phyloP scores from a whole-genome alignment of 1,140 invertebrate species.

The Drosophila orena region DNA sequence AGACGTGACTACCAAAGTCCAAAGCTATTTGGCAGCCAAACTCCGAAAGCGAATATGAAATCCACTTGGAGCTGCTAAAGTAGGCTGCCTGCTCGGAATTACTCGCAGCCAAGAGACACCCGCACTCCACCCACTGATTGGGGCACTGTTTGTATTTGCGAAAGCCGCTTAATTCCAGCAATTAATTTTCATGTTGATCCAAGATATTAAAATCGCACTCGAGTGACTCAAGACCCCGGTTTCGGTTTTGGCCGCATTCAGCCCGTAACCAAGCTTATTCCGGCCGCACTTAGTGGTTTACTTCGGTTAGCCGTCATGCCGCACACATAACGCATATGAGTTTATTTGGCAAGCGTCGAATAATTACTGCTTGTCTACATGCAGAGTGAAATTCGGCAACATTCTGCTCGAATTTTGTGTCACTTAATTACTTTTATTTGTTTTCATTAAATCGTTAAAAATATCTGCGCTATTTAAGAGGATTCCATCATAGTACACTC shows the following conservation, averaged over 20 bases:
- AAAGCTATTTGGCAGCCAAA: background rate
- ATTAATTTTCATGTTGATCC: constrained; percentile 84
- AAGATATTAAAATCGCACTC: constrained; percentile 78
- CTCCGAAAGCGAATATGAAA: no score
- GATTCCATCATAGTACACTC: background rate
- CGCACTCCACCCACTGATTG: background rate
- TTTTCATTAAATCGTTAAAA: background rate
- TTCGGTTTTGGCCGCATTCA: constrained; percentile 8
- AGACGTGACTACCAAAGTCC: constrained; percentile 37
- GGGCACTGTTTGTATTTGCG: constrained; percentile 61
- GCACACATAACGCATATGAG: constrained; percentile 25
- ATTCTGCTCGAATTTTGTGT: no score
- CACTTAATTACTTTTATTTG: background rate
- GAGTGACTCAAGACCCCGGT: constrained; percentile 39
- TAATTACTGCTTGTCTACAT: constrained; percentile 22
- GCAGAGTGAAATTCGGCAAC: background rate
- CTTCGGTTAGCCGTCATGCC: constrained; percentile 16
- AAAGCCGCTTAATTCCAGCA: constrained; percentile 77
- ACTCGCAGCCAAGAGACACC: background rate
- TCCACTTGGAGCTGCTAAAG: background rate
- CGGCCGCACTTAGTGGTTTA: constrained; percentile 58
- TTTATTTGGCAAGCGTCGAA: constrained; percentile 11
- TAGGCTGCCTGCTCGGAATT: background rate
- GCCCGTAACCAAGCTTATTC: constrained; percentile 34
- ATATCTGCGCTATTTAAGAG: background rate